Percentiles rank a stretch among this genome's conserved stretches.
These are phyloP conservation scores for Polypterus senegalus DNA, from an alignment of 2,113 vertebrate species.

Conservation along the genomic window DNA sequence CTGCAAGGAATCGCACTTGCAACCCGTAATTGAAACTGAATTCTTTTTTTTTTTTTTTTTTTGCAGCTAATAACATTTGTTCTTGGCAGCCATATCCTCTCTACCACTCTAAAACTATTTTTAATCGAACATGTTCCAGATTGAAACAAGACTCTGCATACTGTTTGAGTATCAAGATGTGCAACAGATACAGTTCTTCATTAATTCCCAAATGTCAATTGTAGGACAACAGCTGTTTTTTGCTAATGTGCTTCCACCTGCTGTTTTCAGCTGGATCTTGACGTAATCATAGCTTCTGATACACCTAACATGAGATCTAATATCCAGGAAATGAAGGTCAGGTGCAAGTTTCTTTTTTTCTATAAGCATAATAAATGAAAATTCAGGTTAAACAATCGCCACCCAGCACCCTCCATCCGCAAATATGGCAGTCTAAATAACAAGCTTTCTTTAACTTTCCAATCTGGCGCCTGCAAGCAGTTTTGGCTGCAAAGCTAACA, in stretches of 20 bases:
- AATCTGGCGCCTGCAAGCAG: neutral
- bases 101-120: no score
- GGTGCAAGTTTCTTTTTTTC: neutral
- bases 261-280: neutral
- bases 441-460: conserved; percentile 8
- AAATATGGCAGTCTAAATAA: neutral
- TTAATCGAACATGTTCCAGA: no score
- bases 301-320: conserved; percentile 5
- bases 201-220: no score
- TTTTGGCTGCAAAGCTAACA: neutral
- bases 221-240: neutral
- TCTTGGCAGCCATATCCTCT: no score
- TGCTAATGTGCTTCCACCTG: neutral
- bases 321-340: conserved; percentile 9
- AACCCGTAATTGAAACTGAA: no score
- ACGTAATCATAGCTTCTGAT: conserved; percentile 1
- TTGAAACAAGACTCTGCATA: no score
- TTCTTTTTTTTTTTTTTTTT: no score
- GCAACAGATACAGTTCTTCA: no score
- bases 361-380: neutral
- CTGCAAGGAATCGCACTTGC: no score
- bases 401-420: no score
- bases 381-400: neutral
- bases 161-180: no score
- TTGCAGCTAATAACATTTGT: no score